These are phyloP conservation scores for Ericerus pela DNA, from an alignment of 1,140 invertebrate species.

Conservation along the genomic window DNA sequence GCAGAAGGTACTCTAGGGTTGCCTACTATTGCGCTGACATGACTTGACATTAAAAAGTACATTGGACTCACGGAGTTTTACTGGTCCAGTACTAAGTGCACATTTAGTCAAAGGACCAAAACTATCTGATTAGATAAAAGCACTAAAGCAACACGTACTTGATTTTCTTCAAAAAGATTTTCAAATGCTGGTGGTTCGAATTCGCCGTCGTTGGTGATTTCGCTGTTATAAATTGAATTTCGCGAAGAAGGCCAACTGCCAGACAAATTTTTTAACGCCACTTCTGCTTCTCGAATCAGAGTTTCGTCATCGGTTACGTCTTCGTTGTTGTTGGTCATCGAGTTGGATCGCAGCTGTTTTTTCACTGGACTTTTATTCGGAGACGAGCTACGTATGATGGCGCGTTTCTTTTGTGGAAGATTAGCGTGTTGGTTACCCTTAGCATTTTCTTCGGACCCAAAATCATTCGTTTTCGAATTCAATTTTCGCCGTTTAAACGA, in stretches of 20 bases:
- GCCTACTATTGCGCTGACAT: too few species aligned
- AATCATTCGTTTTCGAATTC: slow-evolving; percentile 1
- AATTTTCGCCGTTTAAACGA: slow-evolving; percentile 4
- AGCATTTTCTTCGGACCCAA: background rate
- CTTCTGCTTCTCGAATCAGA: slow-evolving; percentile 69
- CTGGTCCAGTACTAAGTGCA: too few species aligned
- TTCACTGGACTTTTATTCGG: slow-evolving; percentile 35
- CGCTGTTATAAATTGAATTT: slow-evolving; percentile 42
- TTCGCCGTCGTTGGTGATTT: slow-evolving; percentile 49
- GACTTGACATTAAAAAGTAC: too few species aligned
- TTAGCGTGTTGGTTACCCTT: slow-evolving; percentile 13
- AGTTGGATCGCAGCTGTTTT: slow-evolving; percentile 33
- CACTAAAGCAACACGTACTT: slow-evolving; percentile 11
- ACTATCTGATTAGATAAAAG: slow-evolving; percentile 4
- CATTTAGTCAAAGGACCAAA: too few species aligned
- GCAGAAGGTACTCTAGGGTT: too few species aligned
- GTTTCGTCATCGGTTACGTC: slow-evolving; percentile 55
- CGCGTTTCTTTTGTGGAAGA: slow-evolving; percentile 46
- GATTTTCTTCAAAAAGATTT: slow-evolving; percentile 67
- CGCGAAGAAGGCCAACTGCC: slow-evolving; percentile 58
- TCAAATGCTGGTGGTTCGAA: slow-evolving; percentile 53
- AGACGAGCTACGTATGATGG: slow-evolving; percentile 32
- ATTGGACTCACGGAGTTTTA: too few species aligned
- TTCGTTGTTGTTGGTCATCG: slow-evolving; percentile 29
- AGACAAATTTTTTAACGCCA: slow-evolving; percentile 63